Base-by-base conservation (phyloP, 2,797 vertebrate genomes). In the Pteronotus mesoamericanus region DNA sequence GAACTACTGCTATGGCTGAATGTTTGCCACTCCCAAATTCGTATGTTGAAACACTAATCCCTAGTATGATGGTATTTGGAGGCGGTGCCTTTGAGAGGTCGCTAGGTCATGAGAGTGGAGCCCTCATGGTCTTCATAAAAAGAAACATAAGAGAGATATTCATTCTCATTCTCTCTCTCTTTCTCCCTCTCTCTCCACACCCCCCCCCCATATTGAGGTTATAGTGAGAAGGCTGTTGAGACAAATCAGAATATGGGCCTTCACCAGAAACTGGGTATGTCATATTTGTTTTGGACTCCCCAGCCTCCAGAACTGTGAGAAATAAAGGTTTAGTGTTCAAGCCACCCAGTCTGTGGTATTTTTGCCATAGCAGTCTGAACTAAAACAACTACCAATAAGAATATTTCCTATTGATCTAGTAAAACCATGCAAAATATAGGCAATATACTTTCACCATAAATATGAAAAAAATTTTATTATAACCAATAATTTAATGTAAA, bases 371-470 rank as follows among this genome's bases (percentile, higher is more conserved):
- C 42, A 93, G 44, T 71, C 44, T 19, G 32, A 93, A 5, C 21
- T 68, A 87, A 80, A 53, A 51, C 21, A 95, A 75, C 69, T 91
- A 88, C n/a, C 32, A 37, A 48, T 86, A 90, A 64, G 64, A 93
- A 48, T 34, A 74, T 55, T 61, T 79, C 57, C 68, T 53, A 32
- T 69, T 29, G 91, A 91, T 44, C 71, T 75, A 84, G 37, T 75
- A 75, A 88, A 91, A n/a, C 12, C 69, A 59, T 68, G n/a, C 2
- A 75, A 91, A 42, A 22, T 9, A 89, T 0, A 78, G 22, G 15
- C 6, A 86, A 94, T 53, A 86, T 15, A 82, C 59, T 90, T 75
- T 39, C 88, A 78, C 42, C 29, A 61, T 78, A 94, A 91, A 86
- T 68, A 22, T 48, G 42, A 80, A 86, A 83, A 21, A 91, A 93